Evolutionary conservation across 1,140 invertebrate species (phyloP).

Genomic region (Venturia canescens): DNA sequence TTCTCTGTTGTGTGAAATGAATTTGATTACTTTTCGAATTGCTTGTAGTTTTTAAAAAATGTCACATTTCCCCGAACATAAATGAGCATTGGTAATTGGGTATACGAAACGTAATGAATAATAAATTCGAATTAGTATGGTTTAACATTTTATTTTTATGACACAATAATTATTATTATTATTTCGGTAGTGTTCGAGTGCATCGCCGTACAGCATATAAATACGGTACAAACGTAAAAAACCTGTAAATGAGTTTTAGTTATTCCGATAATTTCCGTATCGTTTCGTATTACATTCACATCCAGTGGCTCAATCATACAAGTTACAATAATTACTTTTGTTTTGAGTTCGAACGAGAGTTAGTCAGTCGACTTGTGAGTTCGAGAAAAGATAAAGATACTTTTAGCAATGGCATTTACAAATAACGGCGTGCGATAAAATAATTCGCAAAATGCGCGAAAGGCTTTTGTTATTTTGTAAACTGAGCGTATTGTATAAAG

Average conservation of each 20-base stretch:
- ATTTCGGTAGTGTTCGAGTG: constrained; percentile 63
- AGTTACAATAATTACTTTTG: constrained; percentile 35
- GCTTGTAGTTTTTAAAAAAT: no score
- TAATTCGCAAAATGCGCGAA: constrained; percentile 11
- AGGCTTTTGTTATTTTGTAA: constrained; percentile 8
- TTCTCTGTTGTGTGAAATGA: no score
- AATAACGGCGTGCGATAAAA: constrained; percentile 30
- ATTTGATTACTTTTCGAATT: no score
- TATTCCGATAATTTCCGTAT: constrained; percentile 47
- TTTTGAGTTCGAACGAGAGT: constrained; percentile 33
- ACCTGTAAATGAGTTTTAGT: constrained; percentile 65
- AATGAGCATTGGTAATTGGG: no score
- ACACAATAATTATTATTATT: constrained; percentile 68
- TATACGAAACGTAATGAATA: background rate
- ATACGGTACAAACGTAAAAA: constrained; percentile 74
- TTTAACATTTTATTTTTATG: constrained; percentile 64
- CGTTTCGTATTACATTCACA: constrained; percentile 50
- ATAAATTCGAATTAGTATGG: background rate
- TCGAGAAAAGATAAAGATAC: background rate
- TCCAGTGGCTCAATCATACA: constrained; percentile 47
- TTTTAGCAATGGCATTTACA: constrained; percentile 51
- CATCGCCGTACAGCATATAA: constrained; percentile 69
- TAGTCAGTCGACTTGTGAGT: constrained; percentile 46
- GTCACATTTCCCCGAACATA: no score
- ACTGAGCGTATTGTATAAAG: constrained; percentile 45